A percentile compares a stretch with the other conserved stretches of the same genome.
Conservation (phyloP, 2,888 invertebrate genomes). For the Nineta flava region DNA sequence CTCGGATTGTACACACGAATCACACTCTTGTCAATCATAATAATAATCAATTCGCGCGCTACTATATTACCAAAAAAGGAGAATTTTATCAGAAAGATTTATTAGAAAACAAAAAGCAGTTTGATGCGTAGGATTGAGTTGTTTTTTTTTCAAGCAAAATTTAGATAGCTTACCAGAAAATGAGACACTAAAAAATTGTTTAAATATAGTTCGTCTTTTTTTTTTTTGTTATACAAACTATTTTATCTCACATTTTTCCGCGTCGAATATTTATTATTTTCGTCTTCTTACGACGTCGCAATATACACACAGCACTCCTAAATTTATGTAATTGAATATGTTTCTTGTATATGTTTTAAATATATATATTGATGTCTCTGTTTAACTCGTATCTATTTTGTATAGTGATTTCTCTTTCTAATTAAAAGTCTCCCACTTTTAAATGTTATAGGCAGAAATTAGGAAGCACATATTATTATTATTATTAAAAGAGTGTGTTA, state of each 20-base stretch:
- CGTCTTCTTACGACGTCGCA: background rate
- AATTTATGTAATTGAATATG: background rate
- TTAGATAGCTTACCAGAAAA: background rate
- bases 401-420: background rate
- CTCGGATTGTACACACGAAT: no score
- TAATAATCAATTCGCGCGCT: no score
- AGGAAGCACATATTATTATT: background rate
- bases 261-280: slow-evolving; percentile 1
- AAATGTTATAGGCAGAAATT: background rate
- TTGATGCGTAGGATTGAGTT: no score
- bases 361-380: no score
- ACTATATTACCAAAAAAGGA: no score
- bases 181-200: background rate
- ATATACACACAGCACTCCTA: background rate
- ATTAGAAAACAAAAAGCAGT: no score
- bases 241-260: slow-evolving; percentile 3
- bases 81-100: no score
- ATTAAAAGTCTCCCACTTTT: background rate
- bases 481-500: no score
- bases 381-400: no score
- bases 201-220: background rate
- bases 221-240: background rate
- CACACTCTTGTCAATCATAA: no score
- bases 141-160: no score
- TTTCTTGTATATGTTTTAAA: background rate